A percentile compares a stretch with the other conserved stretches of the same genome.
These are phyloP conservation scores for Python bivittatus DNA, from an alignment of 2,113 vertebrate genomes.

Conservation along the genomic window DNA sequence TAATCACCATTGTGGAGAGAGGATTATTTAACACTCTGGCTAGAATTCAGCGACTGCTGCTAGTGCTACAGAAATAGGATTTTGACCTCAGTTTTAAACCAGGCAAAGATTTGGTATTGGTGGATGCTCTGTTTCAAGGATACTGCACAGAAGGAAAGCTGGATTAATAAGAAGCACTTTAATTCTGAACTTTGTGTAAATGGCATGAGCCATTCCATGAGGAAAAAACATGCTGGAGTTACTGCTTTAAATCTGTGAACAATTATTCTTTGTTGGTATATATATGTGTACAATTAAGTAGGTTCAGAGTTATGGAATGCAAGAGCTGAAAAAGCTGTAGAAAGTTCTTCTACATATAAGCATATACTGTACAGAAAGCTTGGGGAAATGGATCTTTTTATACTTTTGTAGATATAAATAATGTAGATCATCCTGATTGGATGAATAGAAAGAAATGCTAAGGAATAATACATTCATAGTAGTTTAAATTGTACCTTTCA, in stretches of 20 bases:
- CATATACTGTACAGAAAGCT: neutral
- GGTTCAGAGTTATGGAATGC: neutral
- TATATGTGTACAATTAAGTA: neutral
- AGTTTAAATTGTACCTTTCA: neutral
- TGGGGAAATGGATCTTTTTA: neutral
- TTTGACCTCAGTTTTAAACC: too few relatives aligned
- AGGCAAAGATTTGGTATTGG: too few relatives aligned
- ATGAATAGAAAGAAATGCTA: neutral
- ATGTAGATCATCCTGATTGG: neutral
- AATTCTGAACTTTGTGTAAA: neutral
- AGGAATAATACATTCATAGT: neutral
- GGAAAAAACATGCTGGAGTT: neutral
- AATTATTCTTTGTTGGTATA: neutral
- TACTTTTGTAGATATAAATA: neutral
- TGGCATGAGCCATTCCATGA: neutral
- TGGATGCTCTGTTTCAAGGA: neutral
- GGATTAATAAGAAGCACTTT: neutral
- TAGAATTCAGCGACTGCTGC: too few relatives aligned
- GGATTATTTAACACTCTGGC: too few relatives aligned
- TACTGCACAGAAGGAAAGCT: neutral
- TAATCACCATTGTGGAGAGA: too few relatives aligned
- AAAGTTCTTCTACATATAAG: neutral
- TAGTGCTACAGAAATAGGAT: too few relatives aligned
- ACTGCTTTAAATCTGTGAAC: neutral
- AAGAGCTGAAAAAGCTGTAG: neutral